Conservation (phyloP, 2,797 vertebrate genomes). For the Poecilia gillii region DNA sequence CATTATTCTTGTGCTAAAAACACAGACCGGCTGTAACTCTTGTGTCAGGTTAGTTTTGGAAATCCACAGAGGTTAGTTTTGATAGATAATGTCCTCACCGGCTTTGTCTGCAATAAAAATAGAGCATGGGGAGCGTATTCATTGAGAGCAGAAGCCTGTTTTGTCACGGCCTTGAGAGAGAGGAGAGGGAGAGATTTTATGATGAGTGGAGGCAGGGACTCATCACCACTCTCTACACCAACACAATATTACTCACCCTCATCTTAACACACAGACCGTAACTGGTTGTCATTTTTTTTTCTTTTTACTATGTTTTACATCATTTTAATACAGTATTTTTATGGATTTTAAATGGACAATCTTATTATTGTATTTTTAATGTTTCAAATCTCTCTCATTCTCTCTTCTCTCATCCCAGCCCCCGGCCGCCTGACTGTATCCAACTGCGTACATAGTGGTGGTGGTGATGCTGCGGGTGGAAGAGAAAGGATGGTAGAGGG, state of each 20-base stretch:
- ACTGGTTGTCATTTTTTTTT: constrained; percentile 1
- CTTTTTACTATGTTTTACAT: background rate
- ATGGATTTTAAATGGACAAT: constrained; percentile 13
- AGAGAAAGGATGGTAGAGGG: background rate
- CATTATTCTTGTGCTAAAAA: background rate
- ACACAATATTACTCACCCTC: constrained; percentile 27
- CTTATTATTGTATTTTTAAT: constrained; percentile 21
- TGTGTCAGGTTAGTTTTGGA: constrained; percentile 1
- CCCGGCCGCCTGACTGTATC: constrained; percentile 35
- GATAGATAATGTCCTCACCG: constrained; percentile 26
- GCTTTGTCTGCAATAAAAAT: constrained; percentile 47
- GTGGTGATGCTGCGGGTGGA: constrained; percentile 44
- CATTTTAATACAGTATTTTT: background rate
- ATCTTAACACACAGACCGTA: constrained; percentile 17
- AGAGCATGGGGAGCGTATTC: constrained; percentile 35
- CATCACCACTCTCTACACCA: constrained; percentile 30
- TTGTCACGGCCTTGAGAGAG: constrained; percentile 52
- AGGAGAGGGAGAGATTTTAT: constrained; percentile 46
- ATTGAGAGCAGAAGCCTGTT: constrained; percentile 50
- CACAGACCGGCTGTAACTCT: background rate
- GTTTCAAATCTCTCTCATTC: constrained; percentile 33
- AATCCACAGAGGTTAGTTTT: constrained; percentile 21
- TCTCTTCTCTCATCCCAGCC: constrained; percentile 44
- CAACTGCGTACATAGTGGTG: constrained; percentile 29
- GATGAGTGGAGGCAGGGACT: constrained; percentile 52